Percentiles rank a stretch among this genome's conserved stretches.
phyloP scores from a whole-genome alignment of 2,888 invertebrate genomes.

The Ormyrus rosae region DNA sequence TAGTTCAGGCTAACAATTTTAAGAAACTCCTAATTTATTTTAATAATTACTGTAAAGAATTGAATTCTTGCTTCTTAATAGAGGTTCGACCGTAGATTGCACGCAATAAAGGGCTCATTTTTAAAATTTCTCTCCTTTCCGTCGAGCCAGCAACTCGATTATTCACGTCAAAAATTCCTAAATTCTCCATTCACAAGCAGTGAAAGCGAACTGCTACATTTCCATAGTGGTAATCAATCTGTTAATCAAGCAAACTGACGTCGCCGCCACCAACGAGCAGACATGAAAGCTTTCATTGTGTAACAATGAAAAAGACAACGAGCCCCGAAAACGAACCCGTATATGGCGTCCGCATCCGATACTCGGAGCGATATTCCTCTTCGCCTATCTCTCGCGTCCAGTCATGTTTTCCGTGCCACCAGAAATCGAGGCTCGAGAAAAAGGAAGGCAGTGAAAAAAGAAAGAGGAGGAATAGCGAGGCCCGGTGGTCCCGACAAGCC shows the following conservation, averaged over 20 bases:
- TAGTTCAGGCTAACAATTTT: too few species aligned
- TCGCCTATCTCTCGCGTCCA: slow-evolving; percentile 22
- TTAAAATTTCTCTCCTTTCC: neutral
- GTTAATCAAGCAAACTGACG: slow-evolving; percentile 17
- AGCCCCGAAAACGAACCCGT: slow-evolving; percentile 22
- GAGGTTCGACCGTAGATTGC: too few species aligned
- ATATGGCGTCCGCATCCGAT: slow-evolving; percentile 29
- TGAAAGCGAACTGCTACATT: neutral
- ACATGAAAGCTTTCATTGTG: neutral
- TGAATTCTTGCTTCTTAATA: too few species aligned
- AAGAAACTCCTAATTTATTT: too few species aligned
- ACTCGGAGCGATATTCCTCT: slow-evolving; percentile 1
- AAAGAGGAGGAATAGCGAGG: slow-evolving; percentile 55
- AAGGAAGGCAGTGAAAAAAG: neutral
- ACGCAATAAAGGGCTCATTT: too few species aligned
- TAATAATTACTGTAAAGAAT: too few species aligned
- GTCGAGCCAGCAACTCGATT: neutral
- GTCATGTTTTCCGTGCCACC: slow-evolving; percentile 46
- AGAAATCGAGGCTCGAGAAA: slow-evolving; percentile 29
- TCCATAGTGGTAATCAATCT: slow-evolving; percentile 46
- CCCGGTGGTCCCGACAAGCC: slow-evolving; percentile 67
- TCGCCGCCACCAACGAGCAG: neutral
- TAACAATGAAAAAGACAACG: slow-evolving; percentile 14
- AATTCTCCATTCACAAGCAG: neutral
- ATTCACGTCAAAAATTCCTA: neutral